A percentile compares a stretch with the other conserved stretches of the same genome.
Conservation (phyloP, 2,113 vertebrate genomes). For the Cygnus buccinator region DNA sequence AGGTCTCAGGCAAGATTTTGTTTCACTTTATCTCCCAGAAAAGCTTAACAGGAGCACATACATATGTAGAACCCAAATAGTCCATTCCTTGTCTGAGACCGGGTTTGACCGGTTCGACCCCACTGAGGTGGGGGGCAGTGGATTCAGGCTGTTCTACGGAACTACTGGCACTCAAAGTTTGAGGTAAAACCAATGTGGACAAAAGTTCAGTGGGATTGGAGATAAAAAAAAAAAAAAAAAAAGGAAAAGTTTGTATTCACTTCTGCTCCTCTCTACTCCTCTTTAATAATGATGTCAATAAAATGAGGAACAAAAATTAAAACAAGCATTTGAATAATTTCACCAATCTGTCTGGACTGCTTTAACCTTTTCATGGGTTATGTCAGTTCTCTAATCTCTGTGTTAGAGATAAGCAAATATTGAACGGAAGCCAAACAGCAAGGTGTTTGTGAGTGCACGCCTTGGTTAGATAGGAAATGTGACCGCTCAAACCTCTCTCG, state of each 20-base stretch:
- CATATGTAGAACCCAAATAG: not conserved
- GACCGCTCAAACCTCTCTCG: accelerated
- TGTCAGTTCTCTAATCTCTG: not conserved
- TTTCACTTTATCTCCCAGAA: not conserved
- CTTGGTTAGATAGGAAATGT: not conserved
- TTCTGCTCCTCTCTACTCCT: not conserved
- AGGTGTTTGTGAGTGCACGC: not conserved
- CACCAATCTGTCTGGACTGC: not conserved
- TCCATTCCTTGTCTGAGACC: not conserved
- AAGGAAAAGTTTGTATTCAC: not conserved
- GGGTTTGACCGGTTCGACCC: accelerated
- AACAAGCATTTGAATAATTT: not conserved
- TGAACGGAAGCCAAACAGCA: not conserved
- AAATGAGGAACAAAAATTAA: not conserved
- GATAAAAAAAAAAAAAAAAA: not conserved
- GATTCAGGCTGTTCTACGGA: not conserved
- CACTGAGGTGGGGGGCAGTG: not conserved
- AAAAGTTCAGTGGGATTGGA: not conserved
- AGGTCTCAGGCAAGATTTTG: not conserved
- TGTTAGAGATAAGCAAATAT: not conserved
- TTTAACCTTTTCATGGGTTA: not conserved
- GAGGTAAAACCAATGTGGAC: not conserved
- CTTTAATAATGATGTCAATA: not conserved
- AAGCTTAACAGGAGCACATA: too few relatives aligned
- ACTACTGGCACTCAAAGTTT: not conserved